phyloP scores from a whole-genome alignment of 2,797 vertebrate species.

The Tympanoctomys barrerae region DNA sequence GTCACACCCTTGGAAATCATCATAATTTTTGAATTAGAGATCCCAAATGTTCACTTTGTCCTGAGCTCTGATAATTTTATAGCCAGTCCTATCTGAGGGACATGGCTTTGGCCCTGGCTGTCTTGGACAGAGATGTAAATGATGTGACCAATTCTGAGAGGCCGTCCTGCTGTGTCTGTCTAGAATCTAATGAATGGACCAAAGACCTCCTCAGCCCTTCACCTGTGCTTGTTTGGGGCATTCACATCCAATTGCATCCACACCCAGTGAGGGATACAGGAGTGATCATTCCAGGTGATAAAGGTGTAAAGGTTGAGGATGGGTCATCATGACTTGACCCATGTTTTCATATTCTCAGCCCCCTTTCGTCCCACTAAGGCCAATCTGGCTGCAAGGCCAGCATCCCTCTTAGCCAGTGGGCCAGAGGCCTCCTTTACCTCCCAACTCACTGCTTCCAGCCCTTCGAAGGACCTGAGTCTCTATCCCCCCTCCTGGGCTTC shows the following conservation, averaged over 20 bases:
- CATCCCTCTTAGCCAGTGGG: neutral
- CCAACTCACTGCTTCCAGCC: neutral
- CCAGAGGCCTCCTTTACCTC: accelerated
- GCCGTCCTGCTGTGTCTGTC: neutral
- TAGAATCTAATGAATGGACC: neutral
- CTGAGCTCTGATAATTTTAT: neutral
- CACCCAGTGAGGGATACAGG: neutral
- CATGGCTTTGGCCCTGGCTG: neutral
- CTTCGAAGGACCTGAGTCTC: neutral
- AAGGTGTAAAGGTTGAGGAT: neutral
- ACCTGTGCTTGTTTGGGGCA: neutral
- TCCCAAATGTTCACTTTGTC: neutral
- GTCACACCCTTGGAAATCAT: neutral
- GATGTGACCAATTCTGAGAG: neutral
- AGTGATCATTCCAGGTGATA: accelerated
- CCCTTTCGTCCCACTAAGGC: neutral
- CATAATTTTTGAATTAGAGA: neutral
- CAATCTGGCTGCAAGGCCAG: neutral
- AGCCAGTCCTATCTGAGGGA: neutral
- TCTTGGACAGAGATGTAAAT: neutral
- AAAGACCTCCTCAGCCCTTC: neutral
- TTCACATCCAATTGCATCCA: neutral
- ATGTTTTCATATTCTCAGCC: neutral
- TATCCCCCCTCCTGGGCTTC: neutral
- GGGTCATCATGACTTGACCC: neutral